Percentiles rank a stretch among this genome's conserved stretches.
Evolutionary conservation across 2,888 invertebrate species (phyloP).

Genomic region (Noctua janthina): DNA sequence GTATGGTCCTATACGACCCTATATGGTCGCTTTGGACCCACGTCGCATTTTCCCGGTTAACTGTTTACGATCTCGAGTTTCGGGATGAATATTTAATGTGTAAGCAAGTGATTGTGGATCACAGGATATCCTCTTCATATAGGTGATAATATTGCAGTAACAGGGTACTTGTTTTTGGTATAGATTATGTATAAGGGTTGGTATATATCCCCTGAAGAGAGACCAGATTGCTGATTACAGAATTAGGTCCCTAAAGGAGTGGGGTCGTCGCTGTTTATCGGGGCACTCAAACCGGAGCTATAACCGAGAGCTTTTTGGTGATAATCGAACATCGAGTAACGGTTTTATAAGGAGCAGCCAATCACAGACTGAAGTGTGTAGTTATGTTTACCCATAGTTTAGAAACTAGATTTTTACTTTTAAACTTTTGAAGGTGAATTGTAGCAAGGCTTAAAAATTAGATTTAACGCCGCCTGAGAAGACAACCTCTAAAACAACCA

Average conservation of each 20-base stretch:
- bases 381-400: not conserved
- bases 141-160: slow-evolving; percentile 66
- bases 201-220: slow-evolving; percentile 40
- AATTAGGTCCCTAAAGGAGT: slow-evolving; percentile 41
- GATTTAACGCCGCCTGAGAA: not conserved
- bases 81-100: slow-evolving; percentile 63
- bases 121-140: slow-evolving; percentile 40
- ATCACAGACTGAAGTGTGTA: not conserved
- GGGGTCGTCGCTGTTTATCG: slow-evolving; percentile 33
- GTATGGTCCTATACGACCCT: slow-evolving; percentile 36
- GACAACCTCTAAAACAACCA: not conserved
- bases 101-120: slow-evolving; percentile 59
- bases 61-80: slow-evolving; percentile 63
- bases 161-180: slow-evolving; percentile 21
- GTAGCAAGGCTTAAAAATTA: not conserved
- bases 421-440: not conserved
- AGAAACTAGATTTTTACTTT: not conserved
- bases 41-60: slow-evolving; percentile 70
- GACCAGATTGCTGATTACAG: slow-evolving; percentile 47
- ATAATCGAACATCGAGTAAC: not conserved
- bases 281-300: slow-evolving; percentile 30
- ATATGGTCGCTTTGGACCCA: slow-evolving; percentile 53
- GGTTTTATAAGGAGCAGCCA: not conserved
- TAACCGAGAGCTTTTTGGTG: not conserved
- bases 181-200: slow-evolving; percentile 55